Conservation (phyloP, 2,113 vertebrate genomes). For the Apaloderma vittatum region DNA sequence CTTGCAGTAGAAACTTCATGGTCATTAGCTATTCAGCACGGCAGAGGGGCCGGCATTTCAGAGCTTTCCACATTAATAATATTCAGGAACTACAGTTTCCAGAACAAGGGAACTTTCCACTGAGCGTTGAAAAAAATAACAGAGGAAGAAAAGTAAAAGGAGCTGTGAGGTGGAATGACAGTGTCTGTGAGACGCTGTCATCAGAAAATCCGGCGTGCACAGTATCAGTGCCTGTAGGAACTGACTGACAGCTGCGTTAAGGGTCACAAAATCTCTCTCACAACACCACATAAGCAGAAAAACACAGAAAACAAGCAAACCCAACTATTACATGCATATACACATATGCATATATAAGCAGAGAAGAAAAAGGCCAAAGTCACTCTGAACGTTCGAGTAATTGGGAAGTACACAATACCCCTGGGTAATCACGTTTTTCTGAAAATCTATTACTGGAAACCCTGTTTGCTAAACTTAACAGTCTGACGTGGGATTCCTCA, state of each 20-base stretch:
- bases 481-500: conserved; percentile 32
- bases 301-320: background rate
- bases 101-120: background rate
- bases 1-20: background rate
- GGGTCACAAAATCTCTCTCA: background rate
- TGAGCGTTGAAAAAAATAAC: background rate
- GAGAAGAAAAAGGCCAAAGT: background rate
- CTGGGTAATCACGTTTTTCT: background rate
- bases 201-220: background rate
- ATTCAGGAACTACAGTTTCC: background rate
- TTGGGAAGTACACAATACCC: background rate
- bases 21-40: background rate
- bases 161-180: background rate
- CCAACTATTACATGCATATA: background rate
- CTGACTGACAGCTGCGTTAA: background rate
- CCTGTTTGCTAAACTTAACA: conserved; percentile 59
- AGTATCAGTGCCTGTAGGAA: fast-evolving
- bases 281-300: background rate
- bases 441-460: conserved; percentile 25
- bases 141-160: background rate
- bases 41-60: background rate
- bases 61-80: background rate
- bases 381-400: background rate
- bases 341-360: background rate
- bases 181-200: background rate